Conservation (phyloP, 92 coral and sea anemone species). For the Epizoanthus illoricatus region DNA sequence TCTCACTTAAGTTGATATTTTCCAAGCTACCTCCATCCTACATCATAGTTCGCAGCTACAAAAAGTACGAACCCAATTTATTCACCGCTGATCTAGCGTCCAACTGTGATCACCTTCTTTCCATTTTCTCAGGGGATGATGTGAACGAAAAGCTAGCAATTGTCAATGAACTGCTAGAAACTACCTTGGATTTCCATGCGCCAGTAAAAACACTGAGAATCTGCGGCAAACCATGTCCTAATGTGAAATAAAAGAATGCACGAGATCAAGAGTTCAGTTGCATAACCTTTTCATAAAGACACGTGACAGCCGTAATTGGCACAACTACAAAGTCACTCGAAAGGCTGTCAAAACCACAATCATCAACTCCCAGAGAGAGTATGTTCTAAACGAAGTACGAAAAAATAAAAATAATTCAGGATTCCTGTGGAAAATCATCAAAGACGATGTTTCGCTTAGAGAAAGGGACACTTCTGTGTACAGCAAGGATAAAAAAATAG, state of each 20-base stretch:
- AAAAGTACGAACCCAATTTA: constrained; percentile 35
- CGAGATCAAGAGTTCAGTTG: constrained; percentile 36
- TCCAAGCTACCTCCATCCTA: constrained; percentile 2
- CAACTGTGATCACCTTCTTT: constrained; percentile 20
- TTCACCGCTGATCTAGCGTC: constrained; percentile 41
- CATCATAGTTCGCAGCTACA: constrained; percentile 22
- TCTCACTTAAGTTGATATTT: constrained; percentile 32
- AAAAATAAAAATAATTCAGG: constrained; percentile 47
- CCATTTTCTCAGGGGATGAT: constrained; percentile 31
- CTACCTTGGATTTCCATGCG: constrained; percentile 45
- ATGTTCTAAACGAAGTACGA: constrained; percentile 40
- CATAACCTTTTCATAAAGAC: constrained; percentile 45
- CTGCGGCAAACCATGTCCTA: constrained; percentile 58
- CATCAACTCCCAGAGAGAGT: constrained; percentile 48
- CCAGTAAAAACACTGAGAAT: constrained; percentile 48
- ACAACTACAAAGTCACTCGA: constrained; percentile 42
- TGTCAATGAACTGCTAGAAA: constrained; percentile 45
- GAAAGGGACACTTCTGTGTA: neutral
- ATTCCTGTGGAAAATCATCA: neutral
- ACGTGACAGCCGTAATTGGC: constrained; percentile 39
- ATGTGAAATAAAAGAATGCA: constrained; percentile 51
- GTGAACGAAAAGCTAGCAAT: constrained; percentile 43
- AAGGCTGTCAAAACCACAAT: constrained; percentile 44
- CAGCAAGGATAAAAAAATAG: constrained; percentile 32
- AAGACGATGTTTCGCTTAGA: neutral